Evolutionary conservation across 2,888 invertebrate genomes (phyloP), one percentile per base, ranked within the genome.

Genomic region (Laspeyria flexula): DNA sequence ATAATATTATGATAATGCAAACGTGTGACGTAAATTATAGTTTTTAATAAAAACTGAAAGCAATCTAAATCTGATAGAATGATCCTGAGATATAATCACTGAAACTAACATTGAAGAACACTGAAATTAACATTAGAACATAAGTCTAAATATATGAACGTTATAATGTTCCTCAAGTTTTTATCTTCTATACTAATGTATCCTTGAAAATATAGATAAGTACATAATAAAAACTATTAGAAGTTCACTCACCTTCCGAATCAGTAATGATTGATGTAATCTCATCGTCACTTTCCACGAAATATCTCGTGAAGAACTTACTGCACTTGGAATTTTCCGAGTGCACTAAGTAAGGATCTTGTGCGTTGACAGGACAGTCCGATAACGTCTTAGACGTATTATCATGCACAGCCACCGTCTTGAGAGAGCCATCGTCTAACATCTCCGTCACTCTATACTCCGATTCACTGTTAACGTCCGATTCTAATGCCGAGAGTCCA

Each of bases 261-360:
- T 96, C 95, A 1, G 95, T 95, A 33, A 95, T 94, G 40, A 95
- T 95, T 0, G 95, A 95, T 15, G 95, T 94, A 62, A 95, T 94
- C 75, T 95, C 95, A 62, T 95, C 95, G 57, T 95, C 95, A 30
- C 95, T 93, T 72, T 95, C 95, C 38, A 95, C 94, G 66, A 95
- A 95, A 60, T 94, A 94, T 51, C 95, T 89, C 39, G 94, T 94
- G 62, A 95, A 94, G 79, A 94, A 94, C 68, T 95, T 94, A 47
- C 95, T 94, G 69, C 95, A 95, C 61, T 94, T 94, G 0, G 93
- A 93, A 59, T 93, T 93, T 52, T 75, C 92, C 0, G 92, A 92
- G 60, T 93, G 93, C 2, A 93, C 93, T 39, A 93, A 71, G 56
- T 90, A 92, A 0, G 93, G 93, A 54, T 93, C 93, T 56, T 90